Conservation (phyloP, 1,140 invertebrate genomes). For the Pinna nobilis region DNA sequence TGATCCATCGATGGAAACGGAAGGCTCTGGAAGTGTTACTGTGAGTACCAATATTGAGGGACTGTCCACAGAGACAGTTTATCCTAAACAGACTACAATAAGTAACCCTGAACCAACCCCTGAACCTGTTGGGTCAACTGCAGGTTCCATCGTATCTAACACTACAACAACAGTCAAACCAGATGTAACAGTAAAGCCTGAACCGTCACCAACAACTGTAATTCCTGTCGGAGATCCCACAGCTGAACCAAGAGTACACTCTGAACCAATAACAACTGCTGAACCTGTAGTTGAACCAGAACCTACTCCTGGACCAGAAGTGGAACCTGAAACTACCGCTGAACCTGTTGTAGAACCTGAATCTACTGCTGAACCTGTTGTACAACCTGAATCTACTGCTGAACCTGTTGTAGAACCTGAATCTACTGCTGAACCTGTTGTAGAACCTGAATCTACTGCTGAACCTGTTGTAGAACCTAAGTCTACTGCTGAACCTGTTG, state of each 20-base stretch:
- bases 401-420: neutral
- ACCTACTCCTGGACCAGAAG: conserved; percentile 10
- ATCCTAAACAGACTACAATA: neutral
- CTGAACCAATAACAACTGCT: conserved; percentile 1
- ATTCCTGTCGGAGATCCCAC: neutral
- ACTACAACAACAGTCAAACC: neutral
- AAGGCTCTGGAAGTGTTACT: too few species aligned
- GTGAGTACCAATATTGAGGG: too few species aligned
- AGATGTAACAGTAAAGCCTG: neutral
- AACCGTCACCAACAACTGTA: neutral
- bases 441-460: neutral
- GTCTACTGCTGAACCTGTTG: conserved; percentile 6
- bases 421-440: neutral
- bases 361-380: neutral
- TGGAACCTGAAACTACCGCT: neutral
- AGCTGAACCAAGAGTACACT: neutral
- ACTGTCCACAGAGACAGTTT: too few species aligned
- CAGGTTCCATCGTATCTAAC: neutral
- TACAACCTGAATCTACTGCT: conserved; percentile 1
- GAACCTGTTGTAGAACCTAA: neutral
- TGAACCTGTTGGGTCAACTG: neutral
- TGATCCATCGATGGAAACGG: too few species aligned
- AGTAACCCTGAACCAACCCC: neutral
- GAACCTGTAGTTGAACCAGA: conserved; percentile 1
- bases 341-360: conserved; percentile 4